Evolutionary conservation across 2,797 vertebrate genomes (phyloP), one percentile per base, ranked within the genome.

Genomic region (Pseudomugil gertrudae): DNA sequence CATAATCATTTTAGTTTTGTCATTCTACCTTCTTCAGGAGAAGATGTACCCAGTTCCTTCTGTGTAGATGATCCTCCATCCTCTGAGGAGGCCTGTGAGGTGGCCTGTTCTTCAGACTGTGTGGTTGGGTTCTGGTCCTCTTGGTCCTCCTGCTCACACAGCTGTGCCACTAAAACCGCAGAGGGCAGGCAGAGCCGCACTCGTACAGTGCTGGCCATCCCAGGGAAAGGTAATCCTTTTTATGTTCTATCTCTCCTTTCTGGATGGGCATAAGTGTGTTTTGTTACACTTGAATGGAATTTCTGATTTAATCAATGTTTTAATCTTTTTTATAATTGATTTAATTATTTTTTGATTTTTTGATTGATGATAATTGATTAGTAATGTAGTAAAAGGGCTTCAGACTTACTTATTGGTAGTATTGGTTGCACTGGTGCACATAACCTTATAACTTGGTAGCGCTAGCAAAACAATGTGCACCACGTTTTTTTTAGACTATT

Each of bases 111-210:
- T 0, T 90, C 86, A 68, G 97, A 98, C 78, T 99, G 98, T 52
- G 95, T 97, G 57, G 67, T 96, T 21, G 93, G 93, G 0, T 89
- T 95, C 59, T 99, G 98, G 98, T 95, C 95, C 0, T 55, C 60
- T 0, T 99, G 98, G 98, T 96, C 96, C 0, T 35, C 90, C 0
- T 99, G 98, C 80, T 97, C 98, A 50, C 95, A 95, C 72, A 96
- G 95, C 58, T 99, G 98, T 71, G 93, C 95, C 71, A 92, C 84
- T 72, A 98, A 94, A 79, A 95, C 84, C 0, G 79, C 93, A 0
- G 96, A 96, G 79, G 97, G 97, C 33, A 94, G 87, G 48, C 97
- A 99, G 68, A 97, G 94, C 83, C 95, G 97, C 70, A 93, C 90
- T 26, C 94, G 96, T 33, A 92, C 88, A 9, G 89, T 98, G 72